Evolutionary conservation across 2,797 vertebrate species (phyloP), one percentile per base, ranked within the genome.

Genomic region (Takifugu rubripes): DNA sequence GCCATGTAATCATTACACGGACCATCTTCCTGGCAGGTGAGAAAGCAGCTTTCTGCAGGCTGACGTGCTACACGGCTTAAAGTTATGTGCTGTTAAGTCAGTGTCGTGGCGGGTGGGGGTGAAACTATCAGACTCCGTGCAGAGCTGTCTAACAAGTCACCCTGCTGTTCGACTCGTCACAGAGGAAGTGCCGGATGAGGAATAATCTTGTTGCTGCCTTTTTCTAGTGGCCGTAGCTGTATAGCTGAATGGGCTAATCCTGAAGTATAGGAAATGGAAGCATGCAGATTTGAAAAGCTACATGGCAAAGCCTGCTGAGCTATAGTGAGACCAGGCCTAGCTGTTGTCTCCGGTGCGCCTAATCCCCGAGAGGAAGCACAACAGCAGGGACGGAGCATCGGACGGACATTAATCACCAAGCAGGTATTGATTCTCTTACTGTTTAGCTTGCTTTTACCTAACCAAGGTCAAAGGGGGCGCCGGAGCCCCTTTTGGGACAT

Each of bases 111-210:
- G 44, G 44, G 44, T 26, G 75, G 71, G 66, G 66, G 72, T 61
- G 64, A 5, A 66, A 70, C 70, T 63, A 66, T 76, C 65, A 69
- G 69, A 64, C 52, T 69, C 61, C 58, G 57, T 17, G 59, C 72
- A 72, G 74, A 64, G 77, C 61, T 54, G 71, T 72, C 64, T 71
- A 64, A 76, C 73, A 71, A 77, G 69, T 77, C 56, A 46, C 68
- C 70, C 74, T 36, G 75, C 78, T 81, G 78, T 57, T 80, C 52
- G 26, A 52, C 59, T 48, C 64, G 60, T 81, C 70, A 69, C 68
- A 59, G 66, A 66, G 62, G 53, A 77, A 44, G 25, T 3, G 56
- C 27, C 14, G 54, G 45, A 62, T 68, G 57, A 58, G 52, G 49
- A 52, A 40, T 56, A 67, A 67, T 59, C 64, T 54, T 49, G 44